phyloP scores from a whole-genome alignment of 1,140 invertebrate species.

The Drosophila biarmipes region DNA sequence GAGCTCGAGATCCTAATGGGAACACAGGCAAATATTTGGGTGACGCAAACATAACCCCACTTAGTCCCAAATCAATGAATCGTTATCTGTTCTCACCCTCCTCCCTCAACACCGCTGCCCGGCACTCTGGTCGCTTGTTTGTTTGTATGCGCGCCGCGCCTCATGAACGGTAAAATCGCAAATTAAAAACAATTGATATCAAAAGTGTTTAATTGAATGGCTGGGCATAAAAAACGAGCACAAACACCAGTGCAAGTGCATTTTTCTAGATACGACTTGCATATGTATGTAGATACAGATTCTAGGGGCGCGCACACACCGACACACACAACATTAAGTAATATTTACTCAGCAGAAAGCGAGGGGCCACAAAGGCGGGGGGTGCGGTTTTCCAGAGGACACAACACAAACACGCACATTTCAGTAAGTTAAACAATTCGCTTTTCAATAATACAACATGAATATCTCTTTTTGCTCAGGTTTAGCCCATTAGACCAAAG shows the following conservation, averaged over 20 bases:
- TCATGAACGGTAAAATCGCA: constrained; percentile 54
- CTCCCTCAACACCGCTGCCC: background rate
- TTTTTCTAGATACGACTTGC: constrained; percentile 47
- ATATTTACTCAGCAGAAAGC: constrained; percentile 67
- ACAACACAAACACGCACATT: constrained; percentile 41
- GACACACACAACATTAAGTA: constrained; percentile 76
- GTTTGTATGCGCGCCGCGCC: constrained; percentile 25
- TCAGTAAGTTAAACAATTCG: constrained; percentile 63
- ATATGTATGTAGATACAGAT: constrained; percentile 73
- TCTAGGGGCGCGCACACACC: constrained; percentile 61
- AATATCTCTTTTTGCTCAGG: constrained; percentile 66
- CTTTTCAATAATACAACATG: constrained; percentile 40
- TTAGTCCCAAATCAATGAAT: constrained; percentile 57
- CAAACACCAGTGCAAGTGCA: constrained; percentile 41
- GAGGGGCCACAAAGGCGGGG: constrained; percentile 17
- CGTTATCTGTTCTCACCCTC: constrained; percentile 29
- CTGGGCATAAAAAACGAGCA: constrained; percentile 35
- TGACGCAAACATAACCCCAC: constrained; percentile 81
- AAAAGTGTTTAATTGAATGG: constrained; percentile 68
- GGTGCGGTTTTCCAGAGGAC: constrained; percentile 19
- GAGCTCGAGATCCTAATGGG: constrained; percentile 33
- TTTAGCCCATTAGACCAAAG: constrained; percentile 39
- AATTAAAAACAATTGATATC: constrained; percentile 78
- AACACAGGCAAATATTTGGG: constrained; percentile 66
- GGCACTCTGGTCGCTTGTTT: constrained; percentile 21